These are phyloP conservation scores for Tyrannus savana DNA, from an alignment of 2,113 vertebrate species.

Conservation along the genomic window DNA sequence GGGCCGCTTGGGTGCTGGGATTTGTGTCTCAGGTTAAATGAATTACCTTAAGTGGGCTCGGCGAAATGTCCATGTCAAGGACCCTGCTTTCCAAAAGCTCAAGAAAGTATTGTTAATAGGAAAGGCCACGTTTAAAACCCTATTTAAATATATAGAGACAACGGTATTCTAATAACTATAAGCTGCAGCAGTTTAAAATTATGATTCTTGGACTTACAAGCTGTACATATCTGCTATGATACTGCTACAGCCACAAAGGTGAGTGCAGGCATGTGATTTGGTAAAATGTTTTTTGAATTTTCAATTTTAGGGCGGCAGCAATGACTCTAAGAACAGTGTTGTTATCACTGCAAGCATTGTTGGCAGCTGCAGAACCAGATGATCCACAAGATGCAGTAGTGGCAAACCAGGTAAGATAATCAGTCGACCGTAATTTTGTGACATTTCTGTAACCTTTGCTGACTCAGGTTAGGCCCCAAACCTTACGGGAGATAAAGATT, in stretches of 20 bases:
- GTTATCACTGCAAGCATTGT: constrained; percentile 92
- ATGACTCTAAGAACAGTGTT: constrained; percentile 98
- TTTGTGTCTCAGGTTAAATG: fast-evolving
- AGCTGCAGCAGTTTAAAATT: neutral
- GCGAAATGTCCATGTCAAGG: neutral
- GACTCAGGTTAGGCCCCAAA: neutral
- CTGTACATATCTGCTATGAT: neutral
- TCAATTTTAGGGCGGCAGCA: constrained; percentile 89
- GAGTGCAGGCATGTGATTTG: neutral
- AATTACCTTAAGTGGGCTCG: neutral
- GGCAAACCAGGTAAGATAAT: constrained; percentile 90
- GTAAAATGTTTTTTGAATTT: constrained; percentile 10
- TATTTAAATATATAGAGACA: neutral
- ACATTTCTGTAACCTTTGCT: neutral
- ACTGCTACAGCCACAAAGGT: neutral
- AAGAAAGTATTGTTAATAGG: neutral
- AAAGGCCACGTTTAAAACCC: neutral
- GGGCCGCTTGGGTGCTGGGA: fast-evolving
- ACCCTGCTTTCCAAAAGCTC: neutral
- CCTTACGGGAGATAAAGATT: neutral
- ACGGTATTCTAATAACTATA: neutral
- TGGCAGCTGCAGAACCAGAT: constrained; percentile 96
- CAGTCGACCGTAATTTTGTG: neutral
- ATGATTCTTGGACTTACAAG: neutral
- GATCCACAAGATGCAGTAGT: constrained; percentile 98